A percentile compares a stretch with the other conserved stretches of the same genome.
These are phyloP conservation scores for Anas platyrhynchos DNA, from an alignment of 2,113 vertebrate genomes.

Conservation along the genomic window DNA sequence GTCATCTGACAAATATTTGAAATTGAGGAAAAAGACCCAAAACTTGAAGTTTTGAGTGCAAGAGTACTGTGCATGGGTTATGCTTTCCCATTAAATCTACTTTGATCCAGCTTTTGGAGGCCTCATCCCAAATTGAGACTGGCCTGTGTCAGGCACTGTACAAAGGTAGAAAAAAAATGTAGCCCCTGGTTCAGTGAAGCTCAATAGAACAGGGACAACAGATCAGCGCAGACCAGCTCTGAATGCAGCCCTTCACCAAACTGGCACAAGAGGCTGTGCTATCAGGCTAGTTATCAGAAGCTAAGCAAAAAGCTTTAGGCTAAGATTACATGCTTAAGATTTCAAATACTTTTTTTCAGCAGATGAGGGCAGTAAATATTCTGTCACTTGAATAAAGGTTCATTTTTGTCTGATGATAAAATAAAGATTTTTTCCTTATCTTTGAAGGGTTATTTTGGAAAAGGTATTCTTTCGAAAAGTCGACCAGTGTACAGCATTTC, in stretches of 20 bases:
- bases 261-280: not conserved
- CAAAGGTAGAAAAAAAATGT: not conserved
- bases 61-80: not conserved
- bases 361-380: not conserved
- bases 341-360: not conserved
- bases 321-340: not conserved
- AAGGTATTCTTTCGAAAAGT: conserved; percentile 92
- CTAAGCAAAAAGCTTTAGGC: not conserved
- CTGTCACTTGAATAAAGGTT: not conserved
- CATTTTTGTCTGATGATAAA: fast-evolving
- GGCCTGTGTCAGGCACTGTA: not conserved
- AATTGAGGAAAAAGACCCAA: not conserved
- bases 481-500: conserved; percentile 85
- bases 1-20: not conserved
- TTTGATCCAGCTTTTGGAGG: not conserved
- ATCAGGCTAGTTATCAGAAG: not conserved
- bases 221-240: not conserved
- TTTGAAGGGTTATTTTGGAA: conserved; percentile 92
- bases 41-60: not conserved
- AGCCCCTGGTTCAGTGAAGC: not conserved
- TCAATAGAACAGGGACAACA: not conserved
- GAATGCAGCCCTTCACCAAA: not conserved
- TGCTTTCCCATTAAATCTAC: not conserved
- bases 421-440: not conserved
- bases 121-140: not conserved